Evolutionary conservation across 2,797 vertebrate genomes (phyloP).

Genomic region (Parotocinclus haroldoi): DNA sequence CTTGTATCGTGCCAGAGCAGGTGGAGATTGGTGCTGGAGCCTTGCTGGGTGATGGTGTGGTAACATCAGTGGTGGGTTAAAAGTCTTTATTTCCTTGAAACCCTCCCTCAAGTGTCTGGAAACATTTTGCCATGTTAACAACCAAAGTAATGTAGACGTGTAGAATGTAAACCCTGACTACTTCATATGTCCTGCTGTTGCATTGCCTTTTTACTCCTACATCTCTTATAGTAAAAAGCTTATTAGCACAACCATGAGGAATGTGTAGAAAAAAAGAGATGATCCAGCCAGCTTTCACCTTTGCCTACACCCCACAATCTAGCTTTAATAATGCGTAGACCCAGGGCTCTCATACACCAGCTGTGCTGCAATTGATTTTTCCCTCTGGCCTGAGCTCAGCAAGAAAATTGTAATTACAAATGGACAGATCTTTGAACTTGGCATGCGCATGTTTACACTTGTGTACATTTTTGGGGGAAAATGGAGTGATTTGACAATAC

Average conservation of each 20-base stretch:
- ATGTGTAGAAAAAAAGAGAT: constrained; percentile 33
- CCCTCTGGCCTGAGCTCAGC: constrained; percentile 31
- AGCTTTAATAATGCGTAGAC: constrained; percentile 54
- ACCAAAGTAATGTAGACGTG: not conserved
- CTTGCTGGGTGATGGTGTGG: too few species aligned
- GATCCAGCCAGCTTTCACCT: constrained; percentile 27
- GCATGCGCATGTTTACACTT: constrained; percentile 11
- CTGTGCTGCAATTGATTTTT: constrained; percentile 49
- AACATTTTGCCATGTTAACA: too few species aligned
- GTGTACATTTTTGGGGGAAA: not conserved
- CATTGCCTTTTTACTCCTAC: constrained; percentile 34
- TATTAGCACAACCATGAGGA: constrained; percentile 58
- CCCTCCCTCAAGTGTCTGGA: too few species aligned
- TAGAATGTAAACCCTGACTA: constrained; percentile 23
- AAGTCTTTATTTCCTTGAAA: too few species aligned
- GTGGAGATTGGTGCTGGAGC: too few species aligned
- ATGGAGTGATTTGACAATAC: too few species aligned
- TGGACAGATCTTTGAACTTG: constrained; percentile 22
- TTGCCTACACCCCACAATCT: constrained; percentile 58
- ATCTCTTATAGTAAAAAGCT: constrained; percentile 53
- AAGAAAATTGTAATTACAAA: constrained; percentile 19
- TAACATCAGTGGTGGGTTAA: too few species aligned
- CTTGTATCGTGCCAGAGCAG: too few species aligned
- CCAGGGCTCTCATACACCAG: constrained; percentile 44
- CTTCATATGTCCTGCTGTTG: constrained; percentile 13